Evolutionary conservation across 2,113 vertebrate genomes (phyloP), one percentile per base, ranked within the genome.

Genomic region (Lampris megalopsis): DNA sequence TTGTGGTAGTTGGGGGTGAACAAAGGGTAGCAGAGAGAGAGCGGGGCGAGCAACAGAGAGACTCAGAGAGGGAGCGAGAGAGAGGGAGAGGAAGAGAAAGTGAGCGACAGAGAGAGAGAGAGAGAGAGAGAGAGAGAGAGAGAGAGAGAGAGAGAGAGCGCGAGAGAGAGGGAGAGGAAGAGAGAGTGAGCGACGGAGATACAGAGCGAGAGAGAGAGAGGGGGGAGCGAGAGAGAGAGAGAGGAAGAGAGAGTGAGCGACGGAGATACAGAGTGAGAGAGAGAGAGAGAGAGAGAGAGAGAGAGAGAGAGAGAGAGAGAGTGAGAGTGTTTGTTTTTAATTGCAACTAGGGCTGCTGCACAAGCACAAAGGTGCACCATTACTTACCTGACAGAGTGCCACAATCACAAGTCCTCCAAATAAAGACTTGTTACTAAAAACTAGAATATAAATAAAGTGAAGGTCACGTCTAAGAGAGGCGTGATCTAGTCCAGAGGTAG

Each of bases 361-460:
- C 85, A 77, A 87, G 79, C 80, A 91, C 83, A 91, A 87, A 86
- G 89, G 85, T 86, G 82, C 84, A 86, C 90, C 90, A 89, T 93
- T 88, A 90, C 87, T 92, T 92, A 88, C 76, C 86, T 86, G 83
- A 88, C 73, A 81, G 82, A 78, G 83, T 64, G 77, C 80, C 82
- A 85, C 88, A 88, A 89, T 90, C 89, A 85, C 82, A 80, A 66
- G 75, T 86, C 81, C 79, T 80, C 67, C 84, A 80, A 91, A 91
- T 91, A 90, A 92, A 92, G 84, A 85, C 85, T 86, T 63, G 45
- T 88, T 86, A 90, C 86, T 78, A 82, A 92, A 87, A 88, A 85
- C 63, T 66, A 35, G 71, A 88, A 85, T 88, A 90, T 85, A 90
- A 91, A 91, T 88, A 92, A 88, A 84, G 75, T 87, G 88, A 93